Conservation (phyloP, 2,888 invertebrate genomes). For the Idaea aversata region DNA sequence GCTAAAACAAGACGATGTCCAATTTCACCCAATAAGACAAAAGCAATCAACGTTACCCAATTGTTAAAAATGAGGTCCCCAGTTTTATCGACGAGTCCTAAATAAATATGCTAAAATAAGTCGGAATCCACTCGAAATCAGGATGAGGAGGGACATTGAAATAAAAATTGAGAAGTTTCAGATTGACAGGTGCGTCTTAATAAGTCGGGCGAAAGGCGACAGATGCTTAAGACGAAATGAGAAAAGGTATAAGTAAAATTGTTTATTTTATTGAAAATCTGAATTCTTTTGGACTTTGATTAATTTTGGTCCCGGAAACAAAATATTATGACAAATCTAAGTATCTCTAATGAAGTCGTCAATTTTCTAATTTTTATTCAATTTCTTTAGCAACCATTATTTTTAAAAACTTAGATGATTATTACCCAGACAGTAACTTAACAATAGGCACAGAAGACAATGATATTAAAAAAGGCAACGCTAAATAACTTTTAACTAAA, state of each 20-base stretch:
- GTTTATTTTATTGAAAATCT: slow-evolving; percentile 54
- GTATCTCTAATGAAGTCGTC: background rate
- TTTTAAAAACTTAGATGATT: too few relatives aligned
- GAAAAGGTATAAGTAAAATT: slow-evolving; percentile 65
- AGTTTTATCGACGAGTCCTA: slow-evolving; percentile 40
- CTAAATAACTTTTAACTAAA: too few relatives aligned
- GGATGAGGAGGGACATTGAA: slow-evolving; percentile 61
- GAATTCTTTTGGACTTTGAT: slow-evolving; percentile 25
- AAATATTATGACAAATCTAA: background rate
- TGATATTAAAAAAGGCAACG: too few relatives aligned
- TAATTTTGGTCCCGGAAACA: slow-evolving; percentile 19
- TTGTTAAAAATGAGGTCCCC: slow-evolving; percentile 51
- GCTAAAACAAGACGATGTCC: background rate
- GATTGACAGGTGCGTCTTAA: slow-evolving; percentile 81
- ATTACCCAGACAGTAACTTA: too few relatives aligned
- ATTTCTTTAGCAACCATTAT: background rate
- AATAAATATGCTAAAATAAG: slow-evolving; percentile 70
- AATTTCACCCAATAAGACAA: slow-evolving; percentile 19
- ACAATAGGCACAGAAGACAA: too few relatives aligned
- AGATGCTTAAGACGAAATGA: slow-evolving; percentile 70
- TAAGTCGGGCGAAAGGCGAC: slow-evolving; percentile 72
- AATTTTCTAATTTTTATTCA: background rate
- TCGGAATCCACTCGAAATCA: slow-evolving; percentile 59
- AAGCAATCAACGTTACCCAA: slow-evolving; percentile 60
- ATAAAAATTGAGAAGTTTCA: slow-evolving; percentile 67